Percentiles rank a stretch among this genome's conserved stretches.
phyloP scores from a whole-genome alignment of 2,113 vertebrate genomes.

The Pollachius pollachius region DNA sequence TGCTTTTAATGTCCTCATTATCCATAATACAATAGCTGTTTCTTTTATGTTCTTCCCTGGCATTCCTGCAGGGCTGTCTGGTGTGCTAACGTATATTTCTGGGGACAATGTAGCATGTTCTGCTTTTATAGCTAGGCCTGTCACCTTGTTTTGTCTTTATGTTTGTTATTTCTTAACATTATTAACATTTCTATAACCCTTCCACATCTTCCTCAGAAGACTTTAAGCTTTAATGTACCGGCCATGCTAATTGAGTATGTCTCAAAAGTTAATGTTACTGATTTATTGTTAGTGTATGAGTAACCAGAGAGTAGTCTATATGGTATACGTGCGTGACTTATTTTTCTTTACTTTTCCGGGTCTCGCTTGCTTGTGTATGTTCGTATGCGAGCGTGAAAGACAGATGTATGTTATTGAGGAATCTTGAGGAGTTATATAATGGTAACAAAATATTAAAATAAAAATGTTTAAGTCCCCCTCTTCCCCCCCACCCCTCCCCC shows the following conservation, averaged over 20 bases:
- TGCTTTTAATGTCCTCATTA: constrained; percentile 44
- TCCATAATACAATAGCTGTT: constrained; percentile 70
- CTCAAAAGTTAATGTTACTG: constrained; percentile 81
- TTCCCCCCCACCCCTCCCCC: constrained; percentile 1
- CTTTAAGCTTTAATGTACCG: constrained; percentile 90
- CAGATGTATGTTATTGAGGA: constrained; percentile 77
- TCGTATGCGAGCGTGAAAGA: constrained; percentile 62
- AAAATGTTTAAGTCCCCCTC: constrained; percentile 65
- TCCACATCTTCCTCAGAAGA: constrained; percentile 74
- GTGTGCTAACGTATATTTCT: constrained; percentile 51
- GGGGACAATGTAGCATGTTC: constrained; percentile 73
- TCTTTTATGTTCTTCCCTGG: constrained; percentile 69
- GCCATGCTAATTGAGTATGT: constrained; percentile 83
- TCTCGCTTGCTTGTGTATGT: constrained; percentile 79
- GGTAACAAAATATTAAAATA: constrained; percentile 79
- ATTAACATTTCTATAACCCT: constrained; percentile 66
- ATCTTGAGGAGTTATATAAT: constrained; percentile 75
- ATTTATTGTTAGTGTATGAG: constrained; percentile 77
- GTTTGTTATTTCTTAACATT: constrained; percentile 62
- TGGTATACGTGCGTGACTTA: constrained; percentile 78
- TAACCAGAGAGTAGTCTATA: constrained; percentile 72
- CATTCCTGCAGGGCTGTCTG: constrained; percentile 65
- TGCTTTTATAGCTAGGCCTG: constrained; percentile 73
- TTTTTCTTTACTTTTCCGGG: constrained; percentile 64
- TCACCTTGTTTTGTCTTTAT: constrained; percentile 55